A percentile compares a stretch with the other conserved stretches of the same genome.
Conservation (phyloP, 2,113 vertebrate species). For the Gallinago paraguaiae region DNA sequence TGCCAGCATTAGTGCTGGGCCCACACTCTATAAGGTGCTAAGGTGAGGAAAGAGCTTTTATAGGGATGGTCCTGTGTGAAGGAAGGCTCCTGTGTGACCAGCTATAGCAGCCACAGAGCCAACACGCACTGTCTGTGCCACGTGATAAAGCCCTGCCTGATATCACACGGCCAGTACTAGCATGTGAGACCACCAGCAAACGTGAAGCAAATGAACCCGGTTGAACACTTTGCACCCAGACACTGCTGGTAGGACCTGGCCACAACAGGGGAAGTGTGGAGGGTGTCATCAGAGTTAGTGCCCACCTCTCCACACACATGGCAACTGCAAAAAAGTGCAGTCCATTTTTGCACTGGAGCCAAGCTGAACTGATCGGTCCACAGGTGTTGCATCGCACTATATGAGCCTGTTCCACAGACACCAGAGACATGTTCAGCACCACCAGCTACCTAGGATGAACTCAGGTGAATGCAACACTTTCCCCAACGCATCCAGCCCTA, state of each 20-base stretch:
- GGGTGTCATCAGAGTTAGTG: neutral
- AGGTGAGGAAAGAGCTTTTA: neutral
- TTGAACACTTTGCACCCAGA: neutral
- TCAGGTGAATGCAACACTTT: neutral
- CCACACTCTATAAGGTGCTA: neutral
- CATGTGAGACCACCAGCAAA: neutral
- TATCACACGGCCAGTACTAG: rapidly evolving
- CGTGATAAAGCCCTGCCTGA: neutral
- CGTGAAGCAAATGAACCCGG: rapidly evolving
- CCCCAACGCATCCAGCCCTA: neutral
- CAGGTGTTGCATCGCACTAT: neutral
- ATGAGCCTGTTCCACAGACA: neutral
- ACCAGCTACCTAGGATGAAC: neutral
- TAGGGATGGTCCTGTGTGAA: neutral
- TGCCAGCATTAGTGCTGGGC: neutral
- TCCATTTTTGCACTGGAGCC: neutral
- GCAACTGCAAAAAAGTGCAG: neutral
- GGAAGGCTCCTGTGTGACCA: neutral
- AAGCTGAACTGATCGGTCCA: neutral
- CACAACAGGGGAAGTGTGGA: neutral
- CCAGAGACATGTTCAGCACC: rapidly evolving
- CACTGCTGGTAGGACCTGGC: neutral
- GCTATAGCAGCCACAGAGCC: neutral
- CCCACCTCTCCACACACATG: neutral
- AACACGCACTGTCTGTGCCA: neutral